phyloP scores from a whole-genome alignment of 2,797 vertebrate species.

The Arnoldichthys spilopterus region DNA sequence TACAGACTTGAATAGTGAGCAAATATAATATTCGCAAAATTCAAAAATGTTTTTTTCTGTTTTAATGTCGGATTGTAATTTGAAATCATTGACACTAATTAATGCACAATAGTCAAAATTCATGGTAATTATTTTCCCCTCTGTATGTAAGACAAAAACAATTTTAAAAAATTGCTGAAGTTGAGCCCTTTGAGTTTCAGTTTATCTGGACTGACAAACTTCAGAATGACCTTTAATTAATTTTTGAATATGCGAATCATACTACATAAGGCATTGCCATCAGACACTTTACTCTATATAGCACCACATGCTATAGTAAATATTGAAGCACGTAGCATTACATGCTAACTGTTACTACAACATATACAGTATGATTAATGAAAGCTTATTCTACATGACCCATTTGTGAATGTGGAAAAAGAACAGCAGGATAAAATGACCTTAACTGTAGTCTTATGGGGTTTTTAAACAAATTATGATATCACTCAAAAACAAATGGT shows the following conservation, averaged over 20 bases:
- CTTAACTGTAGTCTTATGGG: neutral
- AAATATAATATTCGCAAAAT: slow-evolving; percentile 26
- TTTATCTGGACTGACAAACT: neutral
- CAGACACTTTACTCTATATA: slow-evolving; percentile 12
- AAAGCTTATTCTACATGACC: neutral
- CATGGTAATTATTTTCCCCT: no score
- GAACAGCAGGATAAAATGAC: neutral
- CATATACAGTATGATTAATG: neutral
- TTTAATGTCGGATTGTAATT: neutral
- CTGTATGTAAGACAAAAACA: no score
- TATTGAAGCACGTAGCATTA: neutral
- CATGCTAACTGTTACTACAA: slow-evolving; percentile 13
- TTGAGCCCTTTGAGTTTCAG: slow-evolving; percentile 50
- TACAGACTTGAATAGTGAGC: slow-evolving; percentile 8
- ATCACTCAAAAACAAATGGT: no score
- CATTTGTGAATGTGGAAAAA: neutral
- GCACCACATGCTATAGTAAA: slow-evolving; percentile 23
- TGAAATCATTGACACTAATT: neutral
- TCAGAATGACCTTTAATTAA: slow-evolving; percentile 13
- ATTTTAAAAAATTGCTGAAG: slow-evolving; percentile 32
- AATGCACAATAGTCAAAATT: neutral
- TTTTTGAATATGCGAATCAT: slow-evolving; percentile 29
- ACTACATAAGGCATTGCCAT: slow-evolving; percentile 33
- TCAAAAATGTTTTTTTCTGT: neutral
- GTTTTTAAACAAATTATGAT: neutral